Conservation (phyloP, 1,140 invertebrate species). For the Apis laboriosa region DNA sequence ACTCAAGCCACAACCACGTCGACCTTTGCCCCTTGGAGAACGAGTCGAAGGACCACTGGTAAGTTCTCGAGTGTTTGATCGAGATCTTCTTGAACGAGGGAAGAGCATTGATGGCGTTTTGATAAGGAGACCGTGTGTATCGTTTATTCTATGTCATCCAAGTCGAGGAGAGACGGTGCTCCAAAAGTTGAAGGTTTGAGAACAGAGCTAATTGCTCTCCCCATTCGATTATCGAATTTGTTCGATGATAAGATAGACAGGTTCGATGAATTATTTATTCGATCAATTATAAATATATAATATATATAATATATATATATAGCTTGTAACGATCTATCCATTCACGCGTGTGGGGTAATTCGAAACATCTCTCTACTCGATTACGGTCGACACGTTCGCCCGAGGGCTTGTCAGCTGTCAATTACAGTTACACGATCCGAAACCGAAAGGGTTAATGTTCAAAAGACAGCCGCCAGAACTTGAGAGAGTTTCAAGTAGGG, state of each 20-base stretch:
- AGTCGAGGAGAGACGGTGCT: neutral
- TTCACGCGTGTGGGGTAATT: neutral
- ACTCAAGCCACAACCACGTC: conserved; percentile 72
- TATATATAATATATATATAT: neutral
- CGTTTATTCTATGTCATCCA: conserved; percentile 12
- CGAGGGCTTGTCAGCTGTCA: conserved; percentile 32
- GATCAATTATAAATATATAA: neutral
- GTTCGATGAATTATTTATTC: neutral
- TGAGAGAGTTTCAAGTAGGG: neutral
- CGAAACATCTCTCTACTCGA: conserved; percentile 1
- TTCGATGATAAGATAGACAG: neutral
- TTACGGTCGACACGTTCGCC: conserved; percentile 18
- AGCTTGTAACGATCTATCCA: neutral
- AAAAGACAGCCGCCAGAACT: conserved; percentile 15
- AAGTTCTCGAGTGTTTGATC: conserved; percentile 43
- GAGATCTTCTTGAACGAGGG: neutral
- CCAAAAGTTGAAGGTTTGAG: neutral
- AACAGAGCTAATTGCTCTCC: neutral
- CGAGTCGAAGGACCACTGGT: conserved; percentile 77
- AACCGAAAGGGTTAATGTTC: conserved; percentile 17
- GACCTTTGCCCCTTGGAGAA: conserved; percentile 75
- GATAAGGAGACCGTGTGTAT: neutral
- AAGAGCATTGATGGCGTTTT: conserved; percentile 6
- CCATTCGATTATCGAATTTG: neutral
- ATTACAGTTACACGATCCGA: conserved; percentile 15